Evolutionary conservation across 2,113 vertebrate genomes (phyloP), one percentile per base, ranked within the genome.

Genomic region (Nesoenas mayeri): DNA sequence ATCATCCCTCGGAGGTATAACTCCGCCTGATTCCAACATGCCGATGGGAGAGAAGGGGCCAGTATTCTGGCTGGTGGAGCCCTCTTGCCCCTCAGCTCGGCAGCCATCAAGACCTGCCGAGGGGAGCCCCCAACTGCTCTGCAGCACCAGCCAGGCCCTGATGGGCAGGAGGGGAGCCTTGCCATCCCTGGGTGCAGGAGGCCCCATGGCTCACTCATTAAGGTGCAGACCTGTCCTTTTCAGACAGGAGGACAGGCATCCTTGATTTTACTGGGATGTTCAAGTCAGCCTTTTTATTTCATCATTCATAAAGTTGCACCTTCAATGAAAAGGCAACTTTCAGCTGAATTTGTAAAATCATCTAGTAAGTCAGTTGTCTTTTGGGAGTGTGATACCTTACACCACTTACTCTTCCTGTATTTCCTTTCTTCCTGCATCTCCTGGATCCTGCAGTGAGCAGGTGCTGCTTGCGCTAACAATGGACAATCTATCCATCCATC

Each of bases 1-100:
- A 7, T 25, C 60, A 8, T 19, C 11, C 18, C 19, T 11, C 54
- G 16, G 25, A 47, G 61, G 29, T 2, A 2, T 0, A 36, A 29
- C 51, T 44, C 11, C 2, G 29, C 44, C 6, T 18, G 12, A 29
- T 47, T 18, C 58, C 38, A 19, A n/a, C 51, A 65, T 8, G 70
- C 48, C 1, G 0, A 18, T 42, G 3, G 29, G 38, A 1, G 1
- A 17, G 47, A 20, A 5, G 28, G 24, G 13, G 9, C 40, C 34
- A 1, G 2, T 1, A 1, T 0, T 5, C 50, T 14, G 66, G 7
- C 5, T 0, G 5, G 15, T 4, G 40, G 36, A 51, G 32, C 24
- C 18, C 12, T 15, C 32, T 12, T 40, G 16, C 11, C 4, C 1
- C 42, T n/a, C 56, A 8, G n/a, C 32, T 69, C 3, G 3, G 62